Evolutionary conservation across 2,888 invertebrate genomes (phyloP), one percentile per base, ranked within the genome.

Genomic region (Trissolcus japonicus): DNA sequence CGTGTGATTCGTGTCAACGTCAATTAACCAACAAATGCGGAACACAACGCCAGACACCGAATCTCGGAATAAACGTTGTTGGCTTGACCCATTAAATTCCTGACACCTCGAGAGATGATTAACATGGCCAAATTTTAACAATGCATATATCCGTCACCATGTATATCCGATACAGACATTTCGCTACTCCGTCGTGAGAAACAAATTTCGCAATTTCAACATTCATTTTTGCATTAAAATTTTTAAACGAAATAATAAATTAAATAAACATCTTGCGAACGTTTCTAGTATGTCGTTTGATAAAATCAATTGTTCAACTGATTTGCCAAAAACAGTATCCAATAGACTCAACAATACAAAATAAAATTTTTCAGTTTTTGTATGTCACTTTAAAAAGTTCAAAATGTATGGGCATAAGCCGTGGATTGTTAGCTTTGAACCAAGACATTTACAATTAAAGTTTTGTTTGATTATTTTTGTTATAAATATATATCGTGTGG

Each of bases 1-100:
- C 80, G 81, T 78, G 81, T 73, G 82, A 83, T 83, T 78, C 83
- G 82, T 82, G 83, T 83, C 83, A 82, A 78, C 80, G 83, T 79
- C 82, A 82, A 83, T 83, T 81, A 81, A 53, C 79, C 67, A 72
- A 79, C 77, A 78, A 81, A 82, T 80, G 80, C 81, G 80, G 79
- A 81, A 81, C 81, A 78, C 80, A 43, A 69, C 63, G 57, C 68
- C 72, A 77, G 77, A 75, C 77, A 77, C 69, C 73, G 73, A 69
- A 72, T 69, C 78, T 65, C 69, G 65, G 78, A 78, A 69, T 69
- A 69, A 78, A 78, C 68, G 74, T 75, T 67, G 74, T 55, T 63
- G 74, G 74, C 74, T 63, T 75, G 74, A 74, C 74, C 74, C 74
- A 74, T 40, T 66, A 67, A 74, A 67, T 74, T 54, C 56, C 57